Base-by-base conservation (phyloP, 2,797 vertebrate species). In the Borostomias antarcticus region DNA sequence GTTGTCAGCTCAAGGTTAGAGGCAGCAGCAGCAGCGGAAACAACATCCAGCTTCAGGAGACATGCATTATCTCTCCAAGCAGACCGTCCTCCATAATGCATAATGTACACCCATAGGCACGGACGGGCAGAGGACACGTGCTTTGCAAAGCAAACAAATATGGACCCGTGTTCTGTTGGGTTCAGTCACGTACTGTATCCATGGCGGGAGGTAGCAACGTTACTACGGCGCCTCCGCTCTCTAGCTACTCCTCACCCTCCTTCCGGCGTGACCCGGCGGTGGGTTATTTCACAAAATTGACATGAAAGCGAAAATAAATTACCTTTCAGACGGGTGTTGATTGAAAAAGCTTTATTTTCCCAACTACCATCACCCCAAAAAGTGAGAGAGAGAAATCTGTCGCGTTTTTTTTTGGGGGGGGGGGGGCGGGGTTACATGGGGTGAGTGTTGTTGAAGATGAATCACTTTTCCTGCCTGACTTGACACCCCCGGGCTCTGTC, bases 1-100 rank as follows among this genome's bases (percentile, higher is more conserved):
- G 54, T 37, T 50, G 56, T 21, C 45, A 56, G 54, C 43, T 66
- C 64, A 66, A 58, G 64, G 64, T 58, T 47, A 66, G 33, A 58
- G 37, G 9, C n/a, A 32, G 23, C 11, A 37, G 33, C 19, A 32
- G 23, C 6, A 7, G 53, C 50, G 3, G 50, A n/a, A n/a, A n/a
- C n/a, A n/a, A n/a, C n/a, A n/a, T n/a, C 9, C 5, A 13, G 50
- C 50, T 25, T 26, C 13, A 52, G 23, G 53, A 56, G 17, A 56
- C 28, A 19, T 59, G 35, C 21, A 59, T 59, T 59, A 59, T 59
- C 57, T 59, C 26, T n/a, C n/a, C n/a, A 5, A 26, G 35, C 33
- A 40, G 10, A 59, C 33, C 23, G 26, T 25, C 33, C 33, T 43
- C 15, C 57, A 59, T 59, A 59, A 59, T 43, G 57, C 26, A 59